Conservation (phyloP, 2,113 vertebrate genomes). For the Syngnathus floridae region DNA sequence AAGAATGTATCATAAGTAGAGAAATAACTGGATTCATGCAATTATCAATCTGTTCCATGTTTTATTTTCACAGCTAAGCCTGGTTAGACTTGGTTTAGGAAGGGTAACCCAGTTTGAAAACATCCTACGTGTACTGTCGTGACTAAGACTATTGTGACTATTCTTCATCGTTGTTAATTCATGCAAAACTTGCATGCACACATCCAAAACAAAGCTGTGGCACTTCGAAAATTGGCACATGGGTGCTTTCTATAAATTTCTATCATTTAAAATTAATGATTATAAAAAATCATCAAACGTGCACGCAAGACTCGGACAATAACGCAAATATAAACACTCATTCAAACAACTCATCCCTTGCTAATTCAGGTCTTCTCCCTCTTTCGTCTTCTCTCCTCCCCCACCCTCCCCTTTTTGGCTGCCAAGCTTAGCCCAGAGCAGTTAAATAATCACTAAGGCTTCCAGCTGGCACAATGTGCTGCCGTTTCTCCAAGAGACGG, state of each 20-base stretch:
- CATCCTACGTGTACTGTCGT: constrained; percentile 3
- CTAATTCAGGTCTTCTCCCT: constrained; percentile 65
- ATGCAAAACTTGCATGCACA: constrained; percentile 38
- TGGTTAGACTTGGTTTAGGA: neutral
- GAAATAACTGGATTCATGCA: neutral
- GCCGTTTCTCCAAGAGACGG: constrained; percentile 37
- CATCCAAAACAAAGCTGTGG: constrained; percentile 53
- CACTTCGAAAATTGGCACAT: constrained; percentile 57
- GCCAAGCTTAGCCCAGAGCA: constrained; percentile 67
- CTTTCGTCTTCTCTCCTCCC: constrained; percentile 56
- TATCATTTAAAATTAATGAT: constrained; percentile 46
- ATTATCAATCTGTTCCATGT: no score
- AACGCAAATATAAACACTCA: constrained; percentile 9
- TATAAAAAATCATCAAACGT: constrained; percentile 47
- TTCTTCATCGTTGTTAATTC: constrained; percentile 32
- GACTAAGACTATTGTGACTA: neutral
- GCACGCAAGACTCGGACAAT: constrained; percentile 9
- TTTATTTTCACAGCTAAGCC: neutral
- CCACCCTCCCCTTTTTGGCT: constrained; percentile 52
- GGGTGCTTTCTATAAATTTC: constrained; percentile 54
- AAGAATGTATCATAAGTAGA: neutral
- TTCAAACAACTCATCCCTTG: constrained; percentile 52
- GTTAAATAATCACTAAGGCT: constrained; percentile 69
- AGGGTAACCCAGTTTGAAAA: constrained; percentile 12
- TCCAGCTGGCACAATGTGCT: constrained; percentile 66